Conservation (phyloP, 2,888 invertebrate genomes). For the Pammene aurita region DNA sequence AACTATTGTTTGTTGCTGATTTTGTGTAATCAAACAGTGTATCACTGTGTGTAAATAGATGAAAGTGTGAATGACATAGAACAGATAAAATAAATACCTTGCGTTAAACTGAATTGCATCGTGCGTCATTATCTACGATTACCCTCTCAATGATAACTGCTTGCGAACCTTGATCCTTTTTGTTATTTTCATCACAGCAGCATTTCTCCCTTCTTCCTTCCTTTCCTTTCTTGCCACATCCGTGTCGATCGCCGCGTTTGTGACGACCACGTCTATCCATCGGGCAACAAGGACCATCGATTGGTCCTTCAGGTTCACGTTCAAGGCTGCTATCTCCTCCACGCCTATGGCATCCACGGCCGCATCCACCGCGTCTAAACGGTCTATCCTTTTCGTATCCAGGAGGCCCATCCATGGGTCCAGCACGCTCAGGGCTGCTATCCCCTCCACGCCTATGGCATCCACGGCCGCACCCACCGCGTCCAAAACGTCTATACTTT, state of each 20-base stretch:
- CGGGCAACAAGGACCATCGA: not conserved
- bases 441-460: constrained; percentile 14
- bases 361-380: constrained; percentile 9
- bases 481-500: not conserved
- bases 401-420: not conserved
- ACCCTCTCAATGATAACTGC: constrained; percentile 32
- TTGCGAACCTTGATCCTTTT: constrained; percentile 32
- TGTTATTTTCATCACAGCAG: constrained; percentile 18
- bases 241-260: not conserved
- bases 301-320: not conserved
- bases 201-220: constrained; percentile 12
- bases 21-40: no score
- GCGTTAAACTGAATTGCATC: constrained; percentile 38
- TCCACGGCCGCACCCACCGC: constrained; percentile 14
- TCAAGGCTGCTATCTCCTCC: constrained; percentile 15
- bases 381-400: not conserved
- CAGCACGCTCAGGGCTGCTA: constrained; percentile 17
- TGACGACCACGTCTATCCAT: not conserved
- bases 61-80: not conserved
- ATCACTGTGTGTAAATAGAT: not conserved
- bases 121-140: constrained; percentile 13
- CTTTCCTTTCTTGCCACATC: constrained; percentile 6
- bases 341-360: constrained; percentile 13
- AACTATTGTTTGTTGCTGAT: no score
- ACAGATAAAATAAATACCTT: constrained; percentile 10